A percentile compares a stretch with the other conserved stretches of the same genome.
These are phyloP conservation scores for Nanorana parkeri DNA, from an alignment of 2,113 vertebrate species.

Conservation along the genomic window DNA sequence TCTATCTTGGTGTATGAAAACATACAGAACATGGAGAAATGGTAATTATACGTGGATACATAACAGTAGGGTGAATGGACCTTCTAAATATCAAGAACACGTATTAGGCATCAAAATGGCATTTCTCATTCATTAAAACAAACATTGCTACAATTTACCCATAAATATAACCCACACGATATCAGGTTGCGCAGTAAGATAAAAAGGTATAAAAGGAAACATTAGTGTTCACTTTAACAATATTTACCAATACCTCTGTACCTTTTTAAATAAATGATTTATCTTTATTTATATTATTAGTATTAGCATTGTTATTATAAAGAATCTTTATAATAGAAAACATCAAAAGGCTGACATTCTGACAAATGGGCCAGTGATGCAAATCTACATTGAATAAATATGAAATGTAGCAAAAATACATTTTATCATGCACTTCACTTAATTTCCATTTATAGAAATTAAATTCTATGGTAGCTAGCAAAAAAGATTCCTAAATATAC, in stretches of 20 bases:
- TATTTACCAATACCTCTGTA: conserved; percentile 22
- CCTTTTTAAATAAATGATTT: conserved; percentile 22
- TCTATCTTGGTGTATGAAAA: too few relatives aligned
- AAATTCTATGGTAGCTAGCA: conserved; percentile 38
- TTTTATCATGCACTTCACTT: conserved; percentile 37
- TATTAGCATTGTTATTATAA: conserved; percentile 31
- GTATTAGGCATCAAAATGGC: neutral
- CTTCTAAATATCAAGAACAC: too few relatives aligned
- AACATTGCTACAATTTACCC: neutral
- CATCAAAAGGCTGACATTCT: conserved; percentile 30
- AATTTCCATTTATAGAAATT: conserved; percentile 38
- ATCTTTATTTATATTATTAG: conserved; percentile 15
- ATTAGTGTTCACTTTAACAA: neutral
- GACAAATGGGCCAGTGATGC: conserved; percentile 42
- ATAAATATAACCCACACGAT: neutral
- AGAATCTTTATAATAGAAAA: conserved; percentile 38
- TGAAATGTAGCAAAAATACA: conserved; percentile 50
- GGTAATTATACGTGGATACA: too few relatives aligned
- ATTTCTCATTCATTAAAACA: neutral
- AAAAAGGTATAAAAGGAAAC: neutral
- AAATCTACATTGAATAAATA: conserved; percentile 41
- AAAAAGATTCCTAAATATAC: conserved; percentile 24
- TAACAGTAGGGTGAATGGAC: too few relatives aligned
- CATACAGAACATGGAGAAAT: too few relatives aligned
- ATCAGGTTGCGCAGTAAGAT: neutral